phyloP scores from a whole-genome alignment of 1,140 invertebrate genomes.

The Pseudoatta argentina region DNA sequence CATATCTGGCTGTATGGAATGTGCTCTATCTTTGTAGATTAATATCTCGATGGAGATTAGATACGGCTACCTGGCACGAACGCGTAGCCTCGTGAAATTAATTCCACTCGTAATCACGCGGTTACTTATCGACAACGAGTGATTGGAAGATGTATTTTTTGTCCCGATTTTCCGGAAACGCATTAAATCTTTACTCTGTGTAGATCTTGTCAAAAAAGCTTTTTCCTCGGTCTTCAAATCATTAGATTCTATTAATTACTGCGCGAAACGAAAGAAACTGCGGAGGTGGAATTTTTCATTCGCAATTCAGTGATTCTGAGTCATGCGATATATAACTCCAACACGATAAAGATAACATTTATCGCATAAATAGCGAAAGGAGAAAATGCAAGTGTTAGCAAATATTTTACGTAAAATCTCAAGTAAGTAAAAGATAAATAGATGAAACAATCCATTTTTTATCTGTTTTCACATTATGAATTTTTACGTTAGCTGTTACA shows the following conservation, averaged over 20 bases:
- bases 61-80: constrained; percentile 57
- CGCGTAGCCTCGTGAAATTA: constrained; percentile 56
- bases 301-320: not conserved
- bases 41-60: constrained; percentile 73
- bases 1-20: not conserved
- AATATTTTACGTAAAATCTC: not conserved
- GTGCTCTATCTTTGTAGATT: constrained; percentile 70
- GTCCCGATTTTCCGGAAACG: not conserved
- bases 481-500: not conserved
- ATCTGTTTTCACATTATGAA: not conserved
- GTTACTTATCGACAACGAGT: constrained; percentile 44
- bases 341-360: constrained; percentile 12
- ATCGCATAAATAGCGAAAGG: not conserved
- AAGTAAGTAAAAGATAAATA: not conserved
- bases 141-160: constrained; percentile 1
- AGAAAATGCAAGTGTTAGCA: not conserved
- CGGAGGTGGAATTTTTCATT: constrained; percentile 13
- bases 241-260: constrained; percentile 22
- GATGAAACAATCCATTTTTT: not conserved
- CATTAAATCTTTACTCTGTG: not conserved
- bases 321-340: not conserved
- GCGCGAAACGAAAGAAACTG: constrained; percentile 8
- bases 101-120: constrained; percentile 47
- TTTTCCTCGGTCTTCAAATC: not conserved
- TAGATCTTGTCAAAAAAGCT: not conserved